Conservation (phyloP, 2,113 vertebrate species). For the Petaurus breviceps region DNA sequence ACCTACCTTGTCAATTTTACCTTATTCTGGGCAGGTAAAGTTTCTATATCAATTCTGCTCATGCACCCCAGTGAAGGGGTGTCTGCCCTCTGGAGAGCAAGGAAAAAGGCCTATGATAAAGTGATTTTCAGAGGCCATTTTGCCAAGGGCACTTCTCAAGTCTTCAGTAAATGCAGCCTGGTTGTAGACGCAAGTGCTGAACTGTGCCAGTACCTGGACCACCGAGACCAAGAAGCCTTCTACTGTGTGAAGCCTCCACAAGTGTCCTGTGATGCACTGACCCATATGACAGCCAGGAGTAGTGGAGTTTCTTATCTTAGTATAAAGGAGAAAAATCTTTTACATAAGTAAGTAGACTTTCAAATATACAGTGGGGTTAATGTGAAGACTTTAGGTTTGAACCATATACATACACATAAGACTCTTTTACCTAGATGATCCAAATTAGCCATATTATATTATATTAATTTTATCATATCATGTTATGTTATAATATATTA, state of each 20-base stretch:
- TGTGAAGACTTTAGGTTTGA: neutral
- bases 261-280: conserved; percentile 9
- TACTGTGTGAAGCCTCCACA: neutral
- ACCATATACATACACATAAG: neutral
- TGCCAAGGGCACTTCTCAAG: neutral
- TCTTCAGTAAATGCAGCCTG: conserved; percentile 2
- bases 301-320: neutral
- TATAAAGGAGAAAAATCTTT: conserved; percentile 53
- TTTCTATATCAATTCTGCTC: neutral
- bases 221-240: neutral
- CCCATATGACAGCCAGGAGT: neutral
- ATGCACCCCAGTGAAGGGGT: neutral
- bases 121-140: neutral
- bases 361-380: neutral
- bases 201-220: conserved; percentile 4
- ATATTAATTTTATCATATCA: too few species aligned
- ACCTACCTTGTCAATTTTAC: conserved; percentile 35
- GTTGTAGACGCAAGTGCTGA: neutral
- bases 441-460: neutral
- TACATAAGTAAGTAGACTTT: conserved; percentile 51
- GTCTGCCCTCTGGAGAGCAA: conserved; percentile 16
- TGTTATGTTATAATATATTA: too few species aligned
- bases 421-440: neutral
- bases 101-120: neutral
- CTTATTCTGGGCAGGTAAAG: conserved; percentile 18